These are phyloP conservation scores for Kryptopterus vitreolus DNA, from an alignment of 2,797 vertebrate genomes.

Conservation along the genomic window DNA sequence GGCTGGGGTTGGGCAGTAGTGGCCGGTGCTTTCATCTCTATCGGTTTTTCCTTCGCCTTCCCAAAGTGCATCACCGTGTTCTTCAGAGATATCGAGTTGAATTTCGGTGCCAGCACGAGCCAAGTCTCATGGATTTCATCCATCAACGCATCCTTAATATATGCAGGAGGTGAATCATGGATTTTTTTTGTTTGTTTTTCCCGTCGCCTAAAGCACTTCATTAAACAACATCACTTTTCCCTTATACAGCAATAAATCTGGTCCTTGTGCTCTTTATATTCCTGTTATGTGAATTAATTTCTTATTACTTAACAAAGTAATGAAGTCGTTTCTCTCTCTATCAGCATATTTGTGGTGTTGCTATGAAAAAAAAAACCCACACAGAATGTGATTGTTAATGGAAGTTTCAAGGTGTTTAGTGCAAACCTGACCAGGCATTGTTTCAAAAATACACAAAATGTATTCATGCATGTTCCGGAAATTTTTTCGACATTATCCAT, in stretches of 20 bases:
- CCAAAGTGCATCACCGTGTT: constrained; percentile 98
- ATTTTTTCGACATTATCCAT: not conserved
- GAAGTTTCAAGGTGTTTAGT: not conserved
- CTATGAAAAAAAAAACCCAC: not conserved
- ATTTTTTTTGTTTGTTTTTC: too few species aligned
- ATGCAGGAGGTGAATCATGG: constrained; percentile 86
- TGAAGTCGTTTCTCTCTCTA: not conserved
- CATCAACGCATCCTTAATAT: constrained; percentile 94
- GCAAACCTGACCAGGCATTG: not conserved
- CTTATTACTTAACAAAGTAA: not conserved
- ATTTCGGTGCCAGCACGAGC: constrained; percentile 89
- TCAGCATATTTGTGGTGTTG: not conserved
- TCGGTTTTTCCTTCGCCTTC: constrained; percentile 95
- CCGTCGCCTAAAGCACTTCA: not conserved
- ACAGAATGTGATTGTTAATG: not conserved
- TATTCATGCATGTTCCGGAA: not conserved
- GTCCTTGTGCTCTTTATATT: not conserved
- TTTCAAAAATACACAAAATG: not conserved
- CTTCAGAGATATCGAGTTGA: constrained; percentile 94
- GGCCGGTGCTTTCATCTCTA: constrained; percentile 90
- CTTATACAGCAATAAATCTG: not conserved
- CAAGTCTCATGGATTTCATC: constrained; percentile 99
- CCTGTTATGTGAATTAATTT: not conserved
- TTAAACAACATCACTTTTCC: not conserved
- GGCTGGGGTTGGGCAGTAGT: constrained; percentile 98